Evolutionary conservation across 1,140 invertebrate genomes (phyloP).

Genomic region (Globodera ellingtonae): DNA sequence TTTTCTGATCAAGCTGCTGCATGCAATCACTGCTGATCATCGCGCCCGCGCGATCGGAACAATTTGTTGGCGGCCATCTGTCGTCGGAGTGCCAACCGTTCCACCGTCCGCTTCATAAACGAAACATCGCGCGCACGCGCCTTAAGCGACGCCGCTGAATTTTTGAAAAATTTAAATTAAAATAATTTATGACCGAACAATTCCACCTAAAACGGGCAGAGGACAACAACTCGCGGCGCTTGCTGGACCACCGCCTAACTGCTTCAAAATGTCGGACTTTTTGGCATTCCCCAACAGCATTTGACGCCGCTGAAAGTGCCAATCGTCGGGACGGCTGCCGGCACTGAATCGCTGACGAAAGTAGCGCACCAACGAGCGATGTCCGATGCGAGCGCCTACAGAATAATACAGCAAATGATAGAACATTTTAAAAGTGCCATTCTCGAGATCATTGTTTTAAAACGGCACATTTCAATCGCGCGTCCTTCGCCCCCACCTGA

Average conservation of each 20-base stretch:
- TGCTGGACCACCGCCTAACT: conserved; percentile 79
- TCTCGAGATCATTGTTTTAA: not conserved
- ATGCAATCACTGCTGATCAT: conserved; percentile 30
- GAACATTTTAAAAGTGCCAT: not conserved
- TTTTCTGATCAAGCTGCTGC: no score
- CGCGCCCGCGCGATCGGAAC: conserved; percentile 37
- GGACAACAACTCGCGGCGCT: conserved; percentile 22
- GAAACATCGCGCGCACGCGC: conserved; percentile 82
- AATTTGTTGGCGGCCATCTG: conserved; percentile 72
- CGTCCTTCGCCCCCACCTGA: conserved; percentile 69
- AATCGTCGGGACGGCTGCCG: conserved; percentile 2
- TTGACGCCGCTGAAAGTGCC: not conserved
- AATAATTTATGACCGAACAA: not conserved
- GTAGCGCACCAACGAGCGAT: conserved; percentile 81
- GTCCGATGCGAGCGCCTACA: conserved; percentile 76
- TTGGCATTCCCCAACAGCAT: not conserved
- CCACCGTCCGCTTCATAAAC: conserved; percentile 79
- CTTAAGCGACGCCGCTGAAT: conserved; percentile 33
- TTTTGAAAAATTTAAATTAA: not conserved
- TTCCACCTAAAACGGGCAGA: not conserved
- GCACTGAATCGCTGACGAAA: conserved; percentile 69
- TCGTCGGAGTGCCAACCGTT: conserved; percentile 77
- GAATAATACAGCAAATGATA: not conserved
- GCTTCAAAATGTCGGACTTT: conserved; percentile 65
- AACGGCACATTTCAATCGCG: no score